Evolutionary conservation across 2,888 invertebrate genomes (phyloP), one percentile per base, ranked within the genome.

Genomic region (Macrophya annulata): DNA sequence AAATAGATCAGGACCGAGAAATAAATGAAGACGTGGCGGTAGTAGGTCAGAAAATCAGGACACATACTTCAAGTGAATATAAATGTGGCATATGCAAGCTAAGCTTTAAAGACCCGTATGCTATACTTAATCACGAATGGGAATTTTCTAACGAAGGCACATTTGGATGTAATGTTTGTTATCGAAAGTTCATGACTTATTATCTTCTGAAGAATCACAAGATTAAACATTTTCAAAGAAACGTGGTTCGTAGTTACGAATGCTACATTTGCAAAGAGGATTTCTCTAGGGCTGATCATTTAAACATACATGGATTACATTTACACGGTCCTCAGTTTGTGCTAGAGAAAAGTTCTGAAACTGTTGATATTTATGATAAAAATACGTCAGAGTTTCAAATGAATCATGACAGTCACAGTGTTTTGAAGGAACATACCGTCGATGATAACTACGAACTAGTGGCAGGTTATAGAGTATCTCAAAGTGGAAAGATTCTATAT

Each of bases 111-210:
- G 86, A 71, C 2, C 6, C 71, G 6, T 59, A 31, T 17, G 85
- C 88, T 15, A 68, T 90, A 6, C 21, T 6, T 4, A 68, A 74
- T 1, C 91, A 91, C 55, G 71, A 87, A 51, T 84, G 77, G 12
- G 86, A 89, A 25, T 88, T 87, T 65, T 84, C 87, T 0, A 74
- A 86, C 9, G 76, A 86, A 6, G 90, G 90, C 4, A 71, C 87
- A 10, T 88, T 86, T 31, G 51, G 71, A 10, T 88, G 89, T 43
- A 74, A 88, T 5, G 8, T 86, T n/a, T 89, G 89, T 71, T 85
- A 85, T 3, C 82, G 88, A 43, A 87, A 79, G 83, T 90, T 88
- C 48, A 71, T 71, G 10, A 83, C 62, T 51, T 37, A 62, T 1
- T 0, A 25, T 1, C 25, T 88, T 8, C 86, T 91, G 0, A 59